phyloP scores from a whole-genome alignment of 2,113 vertebrate species.

The Narcine bancroftii region DNA sequence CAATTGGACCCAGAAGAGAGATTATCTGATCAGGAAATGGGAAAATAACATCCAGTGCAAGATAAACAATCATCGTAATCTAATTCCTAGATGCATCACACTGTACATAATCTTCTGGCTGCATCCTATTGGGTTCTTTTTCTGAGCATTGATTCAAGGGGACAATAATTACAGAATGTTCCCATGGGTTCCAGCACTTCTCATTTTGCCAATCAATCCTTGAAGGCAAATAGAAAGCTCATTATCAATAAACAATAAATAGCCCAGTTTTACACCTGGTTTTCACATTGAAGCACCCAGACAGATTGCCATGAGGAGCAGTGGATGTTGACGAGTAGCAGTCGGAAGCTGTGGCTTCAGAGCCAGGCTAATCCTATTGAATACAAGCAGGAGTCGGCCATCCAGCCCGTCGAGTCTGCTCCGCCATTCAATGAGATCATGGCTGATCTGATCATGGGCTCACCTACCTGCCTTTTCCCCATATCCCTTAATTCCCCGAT shows the following conservation, averaged over 20 bases:
- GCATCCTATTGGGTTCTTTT: neutral
- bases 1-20: slow-evolving; percentile 32
- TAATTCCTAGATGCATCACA: neutral
- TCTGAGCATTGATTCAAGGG: neutral
- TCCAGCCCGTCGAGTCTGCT: too few species aligned
- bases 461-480: too few species aligned
- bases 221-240: neutral
- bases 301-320: neutral
- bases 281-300: neutral
- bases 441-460: too few species aligned
- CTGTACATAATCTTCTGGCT: slow-evolving; percentile 4
- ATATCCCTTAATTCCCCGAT: too few species aligned
- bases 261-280: neutral
- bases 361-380: too few species aligned
- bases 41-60: slow-evolving; percentile 28
- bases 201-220: neutral
- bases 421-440: too few species aligned
- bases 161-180: neutral
- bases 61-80: slow-evolving; percentile 20
- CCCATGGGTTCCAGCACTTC: neutral
- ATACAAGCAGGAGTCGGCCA: too few species aligned
- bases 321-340: neutral
- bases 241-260: neutral
- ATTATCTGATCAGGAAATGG: slow-evolving; percentile 31
- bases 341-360: neutral